A percentile compares a stretch with the other conserved stretches of the same genome.
These are phyloP conservation scores for Plutella xylostella DNA, from an alignment of 2,888 invertebrate genomes.

Conservation along the genomic window DNA sequence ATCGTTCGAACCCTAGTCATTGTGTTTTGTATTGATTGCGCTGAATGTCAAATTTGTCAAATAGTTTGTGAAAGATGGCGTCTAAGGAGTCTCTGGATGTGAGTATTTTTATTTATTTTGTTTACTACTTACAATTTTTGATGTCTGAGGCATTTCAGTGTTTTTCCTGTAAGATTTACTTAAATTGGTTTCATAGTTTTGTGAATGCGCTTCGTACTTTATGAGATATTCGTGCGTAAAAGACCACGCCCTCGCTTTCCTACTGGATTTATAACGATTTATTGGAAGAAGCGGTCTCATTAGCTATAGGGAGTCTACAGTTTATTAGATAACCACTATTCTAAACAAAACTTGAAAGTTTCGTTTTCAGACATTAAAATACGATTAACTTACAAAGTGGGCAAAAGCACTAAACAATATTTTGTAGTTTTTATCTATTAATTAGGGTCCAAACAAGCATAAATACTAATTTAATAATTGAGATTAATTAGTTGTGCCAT, in stretches of 20 bases:
- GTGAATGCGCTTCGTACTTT: conserved; percentile 10
- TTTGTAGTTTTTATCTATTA: no score
- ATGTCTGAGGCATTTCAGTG: conserved; percentile 5
- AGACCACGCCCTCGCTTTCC: conserved; percentile 23
- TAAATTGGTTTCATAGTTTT: conserved; percentile 7
- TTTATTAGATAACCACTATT: no score
- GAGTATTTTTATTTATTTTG: conserved; percentile 37
- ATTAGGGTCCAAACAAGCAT: no score
- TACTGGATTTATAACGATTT: conserved; percentile 1
- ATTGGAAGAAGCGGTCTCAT: no score
- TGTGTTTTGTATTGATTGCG: background rate
- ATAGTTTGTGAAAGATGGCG: conserved; percentile 66
- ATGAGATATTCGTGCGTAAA: conserved; percentile 14
- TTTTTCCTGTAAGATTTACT: conserved; percentile 8
- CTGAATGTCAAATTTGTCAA: conserved; percentile 28
- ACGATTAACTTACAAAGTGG: no score
- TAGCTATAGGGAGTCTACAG: no score
- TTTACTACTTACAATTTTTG: conserved; percentile 13
- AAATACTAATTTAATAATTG: no score
- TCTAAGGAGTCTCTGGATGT: conserved; percentile 67
- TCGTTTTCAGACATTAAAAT: no score
- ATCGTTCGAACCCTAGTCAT: no score
- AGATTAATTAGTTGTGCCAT: no score
- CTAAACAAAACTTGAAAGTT: no score
- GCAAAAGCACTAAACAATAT: no score